Percentiles rank a stretch among this genome's conserved stretches.
Conservation (phyloP, 2,888 invertebrate genomes). For the Lamellibrachia satsuma region DNA sequence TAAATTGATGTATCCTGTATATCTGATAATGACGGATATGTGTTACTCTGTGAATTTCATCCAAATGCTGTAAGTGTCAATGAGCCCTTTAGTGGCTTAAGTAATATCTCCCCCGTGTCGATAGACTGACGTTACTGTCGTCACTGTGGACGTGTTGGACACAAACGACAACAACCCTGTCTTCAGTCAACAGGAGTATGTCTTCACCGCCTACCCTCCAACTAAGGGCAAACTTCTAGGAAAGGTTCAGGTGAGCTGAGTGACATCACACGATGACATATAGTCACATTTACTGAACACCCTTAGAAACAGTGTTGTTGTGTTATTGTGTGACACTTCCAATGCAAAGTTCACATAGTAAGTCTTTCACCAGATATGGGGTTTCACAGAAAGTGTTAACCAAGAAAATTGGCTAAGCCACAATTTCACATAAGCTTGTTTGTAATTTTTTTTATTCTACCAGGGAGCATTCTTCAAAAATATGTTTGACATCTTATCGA, state of each 20-base stretch:
- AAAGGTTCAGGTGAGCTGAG: conserved; percentile 26
- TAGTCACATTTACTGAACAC: not conserved
- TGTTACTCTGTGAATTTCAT: not conserved
- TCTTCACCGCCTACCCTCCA: conserved; percentile 28
- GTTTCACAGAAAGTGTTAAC: not conserved
- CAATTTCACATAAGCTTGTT: not conserved
- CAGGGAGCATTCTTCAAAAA: no score
- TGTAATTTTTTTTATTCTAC: no score
- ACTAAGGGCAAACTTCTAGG: conserved; percentile 29
- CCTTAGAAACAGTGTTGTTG: not conserved
- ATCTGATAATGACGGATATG: not conserved
- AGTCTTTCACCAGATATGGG: not conserved
- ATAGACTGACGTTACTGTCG: conserved; percentile 19
- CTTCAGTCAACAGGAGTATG: conserved; percentile 32
- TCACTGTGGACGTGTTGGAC: conserved; percentile 38
- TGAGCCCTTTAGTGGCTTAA: not conserved
- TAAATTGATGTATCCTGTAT: not conserved
- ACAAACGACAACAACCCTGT: conserved; percentile 53
- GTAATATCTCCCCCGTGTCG: not conserved
- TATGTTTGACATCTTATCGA: no score
- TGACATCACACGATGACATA: no score
- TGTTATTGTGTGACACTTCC: not conserved
- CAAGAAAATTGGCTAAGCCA: not conserved
- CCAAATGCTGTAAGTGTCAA: not conserved
- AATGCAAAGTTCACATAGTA: not conserved